phyloP scores from a whole-genome alignment of 2,113 vertebrate species.

The Dipodomys ordii region DNA sequence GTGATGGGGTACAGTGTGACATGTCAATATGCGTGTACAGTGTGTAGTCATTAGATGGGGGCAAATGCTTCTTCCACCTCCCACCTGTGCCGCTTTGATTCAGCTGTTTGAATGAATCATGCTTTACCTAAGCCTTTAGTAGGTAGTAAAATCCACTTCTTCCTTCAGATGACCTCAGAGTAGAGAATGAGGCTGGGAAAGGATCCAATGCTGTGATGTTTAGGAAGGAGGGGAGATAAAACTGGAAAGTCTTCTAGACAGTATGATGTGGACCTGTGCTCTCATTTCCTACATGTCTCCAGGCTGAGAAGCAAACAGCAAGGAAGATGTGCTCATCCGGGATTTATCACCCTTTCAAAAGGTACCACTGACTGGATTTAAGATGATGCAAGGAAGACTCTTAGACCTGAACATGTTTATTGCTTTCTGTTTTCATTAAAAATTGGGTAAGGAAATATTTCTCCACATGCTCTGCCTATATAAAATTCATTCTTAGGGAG shows the following conservation, averaged over 20 bases:
- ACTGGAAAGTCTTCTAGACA: neutral
- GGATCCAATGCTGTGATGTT: neutral
- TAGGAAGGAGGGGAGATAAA: neutral
- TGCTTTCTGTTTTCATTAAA: conserved; percentile 15
- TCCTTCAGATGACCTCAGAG: neutral
- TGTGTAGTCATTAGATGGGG: neutral
- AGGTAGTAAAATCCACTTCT: neutral
- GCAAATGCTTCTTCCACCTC: neutral
- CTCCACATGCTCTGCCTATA: neutral
- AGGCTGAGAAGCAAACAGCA: neutral
- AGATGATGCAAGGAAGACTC: neutral
- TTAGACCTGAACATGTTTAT: neutral
- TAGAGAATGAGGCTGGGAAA: neutral
- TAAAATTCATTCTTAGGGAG: neutral
- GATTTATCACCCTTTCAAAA: neutral
- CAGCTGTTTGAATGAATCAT: conserved; percentile 12
- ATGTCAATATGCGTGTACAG: neutral
- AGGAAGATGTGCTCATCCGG: neutral
- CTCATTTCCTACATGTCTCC: neutral
- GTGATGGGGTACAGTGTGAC: neutral
- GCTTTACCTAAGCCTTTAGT: neutral
- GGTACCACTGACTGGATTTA: neutral
- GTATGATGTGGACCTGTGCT: neutral
- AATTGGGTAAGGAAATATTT: neutral
- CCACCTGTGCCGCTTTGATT: neutral